Evolutionary conservation across 1,140 invertebrate genomes (phyloP).

Genomic region (Cyrtorhinus lividipennis): DNA sequence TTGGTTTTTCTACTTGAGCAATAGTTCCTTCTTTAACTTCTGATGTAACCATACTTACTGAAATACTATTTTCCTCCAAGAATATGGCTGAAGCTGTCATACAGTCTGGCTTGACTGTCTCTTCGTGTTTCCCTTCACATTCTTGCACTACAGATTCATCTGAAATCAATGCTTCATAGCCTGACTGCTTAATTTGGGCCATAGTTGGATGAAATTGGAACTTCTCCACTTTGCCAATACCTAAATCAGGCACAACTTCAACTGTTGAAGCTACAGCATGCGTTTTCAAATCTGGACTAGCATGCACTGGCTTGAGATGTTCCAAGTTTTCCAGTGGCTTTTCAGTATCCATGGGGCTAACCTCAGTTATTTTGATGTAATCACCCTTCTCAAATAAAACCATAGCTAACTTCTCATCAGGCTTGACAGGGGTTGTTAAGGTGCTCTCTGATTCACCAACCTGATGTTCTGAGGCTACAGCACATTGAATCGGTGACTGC

Average conservation of each 20-base stretch:
- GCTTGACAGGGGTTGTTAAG: slow-evolving; percentile 18
- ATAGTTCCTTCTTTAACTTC: slow-evolving; percentile 26
- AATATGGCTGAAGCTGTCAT: slow-evolving; percentile 32
- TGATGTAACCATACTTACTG: slow-evolving; percentile 26
- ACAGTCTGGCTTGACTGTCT: slow-evolving; percentile 26
- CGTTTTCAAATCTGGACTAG: slow-evolving; percentile 34
- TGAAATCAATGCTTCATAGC: slow-evolving; percentile 37
- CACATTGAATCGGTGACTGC: slow-evolving; percentile 34
- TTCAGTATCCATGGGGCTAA: slow-evolving; percentile 29
- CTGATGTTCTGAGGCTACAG: slow-evolving; percentile 36
- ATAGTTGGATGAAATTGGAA: slow-evolving; percentile 28
- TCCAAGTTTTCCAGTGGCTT: slow-evolving; percentile 28
- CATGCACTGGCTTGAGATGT: slow-evolving; percentile 28
- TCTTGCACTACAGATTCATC: slow-evolving; percentile 35
- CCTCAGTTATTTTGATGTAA: slow-evolving; percentile 23
- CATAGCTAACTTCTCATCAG: slow-evolving; percentile 21
- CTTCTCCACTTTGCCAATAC: slow-evolving; percentile 29
- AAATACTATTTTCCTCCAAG: slow-evolving; percentile 32
- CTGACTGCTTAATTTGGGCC: slow-evolving; percentile 30
- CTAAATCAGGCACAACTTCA: slow-evolving; percentile 32
- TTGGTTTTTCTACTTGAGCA: slow-evolving; percentile 17
- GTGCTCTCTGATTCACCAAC: slow-evolving; percentile 32
- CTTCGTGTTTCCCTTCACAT: slow-evolving; percentile 34
- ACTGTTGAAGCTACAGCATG: slow-evolving; percentile 37
- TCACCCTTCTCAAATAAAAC: slow-evolving; percentile 23